These are phyloP conservation scores for Grapholita molesta DNA, from an alignment of 1,140 invertebrate genomes.

Conservation along the genomic window DNA sequence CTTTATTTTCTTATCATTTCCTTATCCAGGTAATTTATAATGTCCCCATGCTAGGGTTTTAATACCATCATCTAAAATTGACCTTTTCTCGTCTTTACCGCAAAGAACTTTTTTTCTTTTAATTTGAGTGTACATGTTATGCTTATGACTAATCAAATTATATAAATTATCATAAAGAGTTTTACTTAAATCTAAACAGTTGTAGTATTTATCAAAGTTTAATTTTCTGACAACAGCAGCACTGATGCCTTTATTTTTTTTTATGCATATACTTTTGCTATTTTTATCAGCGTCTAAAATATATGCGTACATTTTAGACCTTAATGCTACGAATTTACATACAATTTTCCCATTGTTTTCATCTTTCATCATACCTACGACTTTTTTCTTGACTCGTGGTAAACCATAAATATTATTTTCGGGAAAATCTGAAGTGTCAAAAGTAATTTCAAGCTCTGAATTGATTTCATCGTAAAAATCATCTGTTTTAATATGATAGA, in stretches of 20 bases:
- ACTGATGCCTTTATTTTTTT: constrained; percentile 31
- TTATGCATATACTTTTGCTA: constrained; percentile 12
- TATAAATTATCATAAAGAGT: not conserved
- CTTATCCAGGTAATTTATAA: constrained; percentile 6
- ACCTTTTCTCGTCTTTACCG: constrained; percentile 25
- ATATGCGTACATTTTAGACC: constrained; percentile 25
- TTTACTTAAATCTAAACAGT: not conserved
- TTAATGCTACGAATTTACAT: constrained; percentile 26
- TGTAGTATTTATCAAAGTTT: not conserved
- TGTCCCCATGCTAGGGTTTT: constrained; percentile 31
- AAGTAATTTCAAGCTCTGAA: constrained; percentile 15
- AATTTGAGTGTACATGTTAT: constrained; percentile 30
- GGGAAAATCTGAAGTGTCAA: constrained; percentile 25
- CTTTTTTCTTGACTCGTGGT: constrained; percentile 20
- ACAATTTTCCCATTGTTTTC: constrained; percentile 22
- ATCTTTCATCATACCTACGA: constrained; percentile 25
- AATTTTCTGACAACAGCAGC: constrained; percentile 24
- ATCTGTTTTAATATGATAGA: constrained; percentile 27
- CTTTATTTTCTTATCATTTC: no score
- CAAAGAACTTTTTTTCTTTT: constrained; percentile 33
- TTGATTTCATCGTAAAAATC: constrained; percentile 27
- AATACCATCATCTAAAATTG: constrained; percentile 19
- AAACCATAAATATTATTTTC: constrained; percentile 20
- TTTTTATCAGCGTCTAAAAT: not conserved
- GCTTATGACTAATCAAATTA: not conserved